These are phyloP conservation scores for Zoanthus gigantus DNA, from an alignment of 92 coral and sea anemone genomes.

Conservation along the genomic window DNA sequence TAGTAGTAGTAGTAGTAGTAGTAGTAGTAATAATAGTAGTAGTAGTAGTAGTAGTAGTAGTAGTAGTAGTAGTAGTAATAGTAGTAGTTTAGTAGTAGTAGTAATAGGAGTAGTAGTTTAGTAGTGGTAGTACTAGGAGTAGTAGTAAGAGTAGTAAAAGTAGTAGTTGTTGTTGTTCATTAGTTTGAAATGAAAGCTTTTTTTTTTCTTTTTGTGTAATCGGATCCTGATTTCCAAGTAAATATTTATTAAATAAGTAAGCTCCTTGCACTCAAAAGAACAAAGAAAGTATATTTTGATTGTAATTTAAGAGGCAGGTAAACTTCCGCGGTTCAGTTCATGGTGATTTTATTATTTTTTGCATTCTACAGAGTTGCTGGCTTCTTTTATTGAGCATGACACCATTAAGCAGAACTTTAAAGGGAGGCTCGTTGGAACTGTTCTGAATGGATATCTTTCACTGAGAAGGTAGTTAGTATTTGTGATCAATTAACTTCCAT, in stretches of 20 bases:
- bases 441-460: constrained; percentile 96
- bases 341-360: not conserved
- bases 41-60: no score
- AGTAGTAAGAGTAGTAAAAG: not conserved
- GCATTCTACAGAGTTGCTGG: constrained; percentile 77
- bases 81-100: no score
- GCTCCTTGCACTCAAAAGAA: no score
- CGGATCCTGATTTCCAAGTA: not conserved
- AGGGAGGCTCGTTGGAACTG: constrained; percentile 95
- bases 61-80: no score
- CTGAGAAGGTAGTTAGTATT: constrained; percentile 77
- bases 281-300: no score
- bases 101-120: no score
- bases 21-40: no score
- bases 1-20: no score
- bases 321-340: not conserved
- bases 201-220: not conserved
- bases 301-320: no score
- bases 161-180: not conserved
- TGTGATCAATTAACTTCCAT: not conserved
- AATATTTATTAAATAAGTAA: no score
- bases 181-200: not conserved
- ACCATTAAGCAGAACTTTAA: constrained; percentile 95
- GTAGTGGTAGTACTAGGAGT: not conserved
- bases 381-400: constrained; percentile 92